A percentile compares a stretch with the other conserved stretches of the same genome.
These are phyloP conservation scores for Papilio demoleus DNA, from an alignment of 2,888 invertebrate genomes.

Conservation along the genomic window DNA sequence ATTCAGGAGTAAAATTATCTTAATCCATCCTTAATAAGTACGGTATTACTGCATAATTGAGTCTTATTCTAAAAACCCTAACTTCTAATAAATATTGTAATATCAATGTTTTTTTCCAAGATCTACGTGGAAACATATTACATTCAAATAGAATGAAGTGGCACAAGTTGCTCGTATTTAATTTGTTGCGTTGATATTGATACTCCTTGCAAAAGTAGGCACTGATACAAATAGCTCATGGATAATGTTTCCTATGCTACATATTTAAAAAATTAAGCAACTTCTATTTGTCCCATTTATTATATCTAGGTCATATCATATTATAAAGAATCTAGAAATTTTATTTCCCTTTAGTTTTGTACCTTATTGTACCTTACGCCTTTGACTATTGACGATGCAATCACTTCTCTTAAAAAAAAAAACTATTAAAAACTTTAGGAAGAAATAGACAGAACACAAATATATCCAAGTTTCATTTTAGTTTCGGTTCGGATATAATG, in stretches of 20 bases:
- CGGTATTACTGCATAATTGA: not conserved
- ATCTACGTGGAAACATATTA: not conserved
- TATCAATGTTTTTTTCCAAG: not conserved
- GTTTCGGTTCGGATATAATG: too few relatives aligned
- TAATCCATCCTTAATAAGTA: not conserved
- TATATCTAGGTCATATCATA: too few relatives aligned
- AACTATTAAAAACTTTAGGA: too few relatives aligned
- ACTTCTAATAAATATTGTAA: too few relatives aligned
- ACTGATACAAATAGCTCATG: not conserved
- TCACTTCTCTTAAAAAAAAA: too few relatives aligned
- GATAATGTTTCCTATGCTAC: not conserved
- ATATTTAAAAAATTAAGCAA: not conserved
- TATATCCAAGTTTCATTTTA: too few relatives aligned
- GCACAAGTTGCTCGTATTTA: not conserved
- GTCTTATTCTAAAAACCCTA: too few relatives aligned
- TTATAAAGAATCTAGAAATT: not conserved
- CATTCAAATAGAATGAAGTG: not conserved
- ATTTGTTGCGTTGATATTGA: conserved; percentile 11
- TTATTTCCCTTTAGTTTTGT: not conserved
- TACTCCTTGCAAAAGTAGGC: conserved; percentile 18
- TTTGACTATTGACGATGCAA: not conserved
- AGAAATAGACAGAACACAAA: too few relatives aligned
- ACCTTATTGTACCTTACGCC: not conserved
- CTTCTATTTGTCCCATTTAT: too few relatives aligned
- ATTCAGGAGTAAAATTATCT: not conserved